phyloP scores from a whole-genome alignment of 2,113 vertebrate genomes.

The Xiphophorus hellerii region DNA sequence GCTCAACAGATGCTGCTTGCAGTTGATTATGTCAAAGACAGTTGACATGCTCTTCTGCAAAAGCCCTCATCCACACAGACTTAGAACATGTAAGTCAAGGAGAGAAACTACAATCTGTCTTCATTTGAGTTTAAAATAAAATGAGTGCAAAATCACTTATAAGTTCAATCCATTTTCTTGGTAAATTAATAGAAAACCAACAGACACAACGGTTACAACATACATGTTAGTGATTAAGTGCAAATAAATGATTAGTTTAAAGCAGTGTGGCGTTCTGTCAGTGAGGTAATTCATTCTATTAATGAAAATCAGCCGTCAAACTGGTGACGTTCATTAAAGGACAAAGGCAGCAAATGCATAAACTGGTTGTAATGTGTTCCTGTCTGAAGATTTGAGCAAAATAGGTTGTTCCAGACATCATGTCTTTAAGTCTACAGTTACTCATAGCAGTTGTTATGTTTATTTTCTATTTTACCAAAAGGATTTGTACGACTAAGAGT shows the following conservation, averaged over 20 bases:
- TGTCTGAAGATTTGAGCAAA: too few relatives aligned
- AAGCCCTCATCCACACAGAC: not conserved
- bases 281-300: too few relatives aligned
- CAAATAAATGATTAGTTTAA: not conserved
- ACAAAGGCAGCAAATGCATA: too few relatives aligned
- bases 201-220: not conserved
- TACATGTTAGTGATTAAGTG: not conserved
- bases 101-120: not conserved
- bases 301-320: too few relatives aligned
- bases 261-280: too few relatives aligned
- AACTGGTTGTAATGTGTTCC: too few relatives aligned
- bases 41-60: not conserved
- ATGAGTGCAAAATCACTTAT: not conserved
- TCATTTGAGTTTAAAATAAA: not conserved
- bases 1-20: not conserved
- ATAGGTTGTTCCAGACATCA: too few relatives aligned
- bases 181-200: not conserved
- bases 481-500: too few relatives aligned
- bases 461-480: too few relatives aligned
- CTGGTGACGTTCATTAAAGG: too few relatives aligned
- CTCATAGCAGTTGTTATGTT: too few relatives aligned
- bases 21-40: not conserved
- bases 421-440: too few relatives aligned
- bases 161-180: not conserved
- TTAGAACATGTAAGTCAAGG: not conserved